A percentile compares a stretch with the other conserved stretches of the same genome.
phyloP scores from a whole-genome alignment of 2,888 invertebrate species.

The Colletes collaris region DNA sequence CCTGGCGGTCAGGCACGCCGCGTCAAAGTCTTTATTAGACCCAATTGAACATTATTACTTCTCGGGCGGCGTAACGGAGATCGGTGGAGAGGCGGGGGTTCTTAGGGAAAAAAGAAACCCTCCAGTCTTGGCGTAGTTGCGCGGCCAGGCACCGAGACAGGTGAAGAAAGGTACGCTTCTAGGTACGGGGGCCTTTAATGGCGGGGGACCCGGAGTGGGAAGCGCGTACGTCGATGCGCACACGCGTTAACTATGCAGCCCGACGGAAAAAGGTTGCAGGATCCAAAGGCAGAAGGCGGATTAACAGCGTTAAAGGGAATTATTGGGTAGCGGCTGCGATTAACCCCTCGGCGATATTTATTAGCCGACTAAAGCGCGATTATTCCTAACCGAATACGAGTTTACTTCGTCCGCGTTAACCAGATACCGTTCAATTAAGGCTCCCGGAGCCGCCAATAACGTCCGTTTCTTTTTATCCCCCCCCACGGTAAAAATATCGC shows the following conservation, averaged over 20 bases:
- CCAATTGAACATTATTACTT: conserved; percentile 71
- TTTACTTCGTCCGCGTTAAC: conserved; percentile 40
- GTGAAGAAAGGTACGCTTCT: conserved; percentile 22
- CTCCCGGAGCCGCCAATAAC: conserved; percentile 14
- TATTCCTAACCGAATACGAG: conserved; percentile 39
- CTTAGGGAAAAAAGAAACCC: background rate
- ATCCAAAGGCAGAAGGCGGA: conserved; percentile 34
- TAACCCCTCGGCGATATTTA: conserved; percentile 63
- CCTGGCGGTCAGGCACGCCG: conserved; percentile 68
- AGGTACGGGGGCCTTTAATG: conserved; percentile 22
- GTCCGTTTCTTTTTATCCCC: background rate
- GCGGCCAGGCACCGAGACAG: conserved; percentile 30
- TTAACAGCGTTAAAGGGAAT: conserved; percentile 69
- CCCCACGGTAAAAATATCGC: background rate
- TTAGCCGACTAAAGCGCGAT: conserved; percentile 57
- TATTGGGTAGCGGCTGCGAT: conserved; percentile 66
- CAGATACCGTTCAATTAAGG: conserved; percentile 46
- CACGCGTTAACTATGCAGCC: conserved; percentile 16
- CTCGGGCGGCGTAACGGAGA: conserved; percentile 37
- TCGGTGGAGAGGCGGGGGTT: background rate
- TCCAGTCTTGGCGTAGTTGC: conserved; percentile 29
- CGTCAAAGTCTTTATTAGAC: conserved; percentile 74
- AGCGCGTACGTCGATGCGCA: conserved; percentile 27
- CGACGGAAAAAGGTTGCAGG: conserved; percentile 27
- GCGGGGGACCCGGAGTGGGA: conserved; percentile 27